Evolutionary conservation across 2,113 vertebrate species (phyloP), one percentile per base, ranked within the genome.

Genomic region (Dissostichus mawsoni): DNA sequence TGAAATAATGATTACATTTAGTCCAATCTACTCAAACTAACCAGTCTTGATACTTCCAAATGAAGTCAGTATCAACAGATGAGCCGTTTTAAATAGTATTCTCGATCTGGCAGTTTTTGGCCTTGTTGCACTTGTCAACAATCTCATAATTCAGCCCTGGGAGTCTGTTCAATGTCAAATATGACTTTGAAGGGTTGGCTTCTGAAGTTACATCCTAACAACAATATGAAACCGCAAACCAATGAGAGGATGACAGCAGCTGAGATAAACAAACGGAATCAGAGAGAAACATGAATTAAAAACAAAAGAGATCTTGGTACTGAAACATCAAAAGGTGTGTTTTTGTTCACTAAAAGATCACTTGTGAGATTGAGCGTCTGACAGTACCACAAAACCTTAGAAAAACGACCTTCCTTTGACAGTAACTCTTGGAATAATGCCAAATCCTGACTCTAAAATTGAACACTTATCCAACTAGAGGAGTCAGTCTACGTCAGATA

Each of bases 401-500:
- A 53, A 66, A 48, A 51, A 74, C 81, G 63, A 81, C 76, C 62
- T 67, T 16, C 25, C 75, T 76, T 61, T 82, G 55, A 80, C 48
- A 33, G 16, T 5, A 11, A 17, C 48, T 80, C 12, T 70, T 53
- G 59, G 18, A 56, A 25, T 18, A 23, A 66, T 58, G 69, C 73
- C 72, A 63, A 33, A 81, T 14, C 29, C 29, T 29, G 3, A 33
- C 62, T 29, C 23, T 67, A 29, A 79, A 78, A 64, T 55, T 10
- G 66, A 71, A 61, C 84, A 71, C 55, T 81, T 82, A 53, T 69
- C 69, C 67, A 47, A 67, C 90, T 80, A 80, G 78, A 84, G 76
- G 65, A 14, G 62, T 74, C 83, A 76, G 79, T 86, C 84, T 93
- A 73, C 67, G 64, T 63, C 76, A 63, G 78, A 91, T 86, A 84